Percentiles rank a stretch among this genome's conserved stretches.
Evolutionary conservation across 2,797 vertebrate genomes (phyloP).

Genomic region (Enteromius fasciolatus): DNA sequence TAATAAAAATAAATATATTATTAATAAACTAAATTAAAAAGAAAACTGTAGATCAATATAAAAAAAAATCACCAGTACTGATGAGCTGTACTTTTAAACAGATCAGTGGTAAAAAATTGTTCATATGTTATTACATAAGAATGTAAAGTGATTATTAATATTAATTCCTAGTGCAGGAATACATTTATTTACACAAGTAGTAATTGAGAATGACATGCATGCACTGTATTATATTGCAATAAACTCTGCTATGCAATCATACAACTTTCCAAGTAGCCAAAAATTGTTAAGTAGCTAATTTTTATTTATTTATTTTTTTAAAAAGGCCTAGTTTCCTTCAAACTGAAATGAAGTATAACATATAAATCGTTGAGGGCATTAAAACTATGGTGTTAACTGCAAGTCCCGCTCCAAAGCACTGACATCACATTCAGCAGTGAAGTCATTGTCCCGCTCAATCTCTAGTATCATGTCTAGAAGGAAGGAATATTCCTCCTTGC

Average conservation of each 20-base stretch:
- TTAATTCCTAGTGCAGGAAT: background rate
- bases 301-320: background rate
- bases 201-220: background rate
- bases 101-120: background rate
- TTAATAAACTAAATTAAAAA: background rate
- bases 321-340: background rate
- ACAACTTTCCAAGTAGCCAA: background rate
- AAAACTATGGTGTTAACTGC: background rate
- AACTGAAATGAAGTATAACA: background rate
- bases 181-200: background rate
- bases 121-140: background rate
- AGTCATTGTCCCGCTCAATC: slow-evolving; percentile 48
- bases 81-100: background rate
- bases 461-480: slow-evolving; percentile 50
- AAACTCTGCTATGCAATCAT: background rate
- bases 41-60: background rate
- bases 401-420: slow-evolving; percentile 4
- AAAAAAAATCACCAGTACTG: background rate
- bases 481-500: background rate
- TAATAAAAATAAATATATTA: background rate
- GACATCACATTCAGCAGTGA: slow-evolving; percentile 21
- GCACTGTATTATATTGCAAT: background rate
- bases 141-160: background rate
- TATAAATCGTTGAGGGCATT: background rate
- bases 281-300: background rate